Conservation (phyloP, 2,888 invertebrate species). For the Leptopilina drosophilae region DNA sequence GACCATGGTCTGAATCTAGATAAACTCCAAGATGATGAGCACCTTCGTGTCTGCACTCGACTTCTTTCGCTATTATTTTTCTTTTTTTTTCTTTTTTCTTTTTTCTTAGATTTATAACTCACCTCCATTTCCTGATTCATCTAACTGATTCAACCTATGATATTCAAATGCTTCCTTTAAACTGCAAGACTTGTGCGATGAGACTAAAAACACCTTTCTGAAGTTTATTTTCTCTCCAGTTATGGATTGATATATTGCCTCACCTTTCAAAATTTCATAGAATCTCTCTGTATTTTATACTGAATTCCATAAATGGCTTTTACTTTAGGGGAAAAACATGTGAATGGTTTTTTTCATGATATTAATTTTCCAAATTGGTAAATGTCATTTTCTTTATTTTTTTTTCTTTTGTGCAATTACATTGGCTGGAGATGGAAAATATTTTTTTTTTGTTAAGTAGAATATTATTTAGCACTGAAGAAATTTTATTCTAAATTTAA, state of each 20-base stretch:
- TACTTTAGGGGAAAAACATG: too few species aligned
- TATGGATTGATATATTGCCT: slow-evolving; percentile 1
- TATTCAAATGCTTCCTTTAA: slow-evolving; percentile 24
- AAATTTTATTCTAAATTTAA: too few species aligned
- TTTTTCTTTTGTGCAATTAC: too few species aligned
- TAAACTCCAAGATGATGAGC: slow-evolving; percentile 36
- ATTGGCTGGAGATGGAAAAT: too few species aligned
- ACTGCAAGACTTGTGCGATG: not conserved
- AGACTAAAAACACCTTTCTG: slow-evolving; percentile 10
- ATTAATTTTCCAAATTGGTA: too few species aligned
- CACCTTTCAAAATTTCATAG: slow-evolving; percentile 9
- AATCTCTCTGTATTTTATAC: not conserved
- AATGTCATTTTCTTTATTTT: too few species aligned
- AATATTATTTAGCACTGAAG: too few species aligned
- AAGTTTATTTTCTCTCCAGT: slow-evolving; percentile 10
- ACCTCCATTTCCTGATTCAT: slow-evolving; percentile 24
- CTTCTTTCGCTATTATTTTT: slow-evolving; percentile 24
- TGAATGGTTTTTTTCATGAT: not conserved
- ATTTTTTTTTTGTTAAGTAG: too few species aligned
- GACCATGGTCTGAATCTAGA: slow-evolving; percentile 46
- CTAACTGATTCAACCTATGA: slow-evolving; percentile 9
- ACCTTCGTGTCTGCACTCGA: slow-evolving; percentile 26
- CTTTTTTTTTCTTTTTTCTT: slow-evolving; percentile 26
- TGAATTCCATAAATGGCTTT: not conserved
- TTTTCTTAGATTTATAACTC: slow-evolving; percentile 14